phyloP scores from a whole-genome alignment of 2,113 vertebrate species.

The Naja naja region DNA sequence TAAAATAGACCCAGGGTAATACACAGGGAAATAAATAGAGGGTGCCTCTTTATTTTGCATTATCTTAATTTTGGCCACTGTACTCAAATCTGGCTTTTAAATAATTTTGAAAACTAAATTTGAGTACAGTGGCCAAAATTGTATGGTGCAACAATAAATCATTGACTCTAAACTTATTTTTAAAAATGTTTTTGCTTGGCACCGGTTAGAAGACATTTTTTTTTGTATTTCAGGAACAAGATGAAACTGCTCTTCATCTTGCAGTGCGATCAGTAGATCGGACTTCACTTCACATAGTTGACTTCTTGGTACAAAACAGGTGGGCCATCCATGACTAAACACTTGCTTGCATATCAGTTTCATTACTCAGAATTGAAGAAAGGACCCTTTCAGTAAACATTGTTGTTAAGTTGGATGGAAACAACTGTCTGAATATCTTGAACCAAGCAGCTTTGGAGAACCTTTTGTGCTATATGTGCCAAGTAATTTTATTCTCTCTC shows the following conservation, averaged over 20 bases:
- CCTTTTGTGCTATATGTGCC: neutral
- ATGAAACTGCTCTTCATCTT: constrained; percentile 91
- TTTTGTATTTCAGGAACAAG: constrained; percentile 79
- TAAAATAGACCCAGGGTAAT: neutral
- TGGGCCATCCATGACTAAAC: constrained; percentile 45
- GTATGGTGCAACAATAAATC: neutral
- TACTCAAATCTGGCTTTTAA: neutral
- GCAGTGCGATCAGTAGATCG: constrained; percentile 92
- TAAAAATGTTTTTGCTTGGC: neutral
- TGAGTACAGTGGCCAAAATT: neutral
- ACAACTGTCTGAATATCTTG: neutral
- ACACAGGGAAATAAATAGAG: neutral
- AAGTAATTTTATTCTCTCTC: constrained; percentile 15
- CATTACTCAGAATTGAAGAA: neutral
- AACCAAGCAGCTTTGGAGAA: neutral
- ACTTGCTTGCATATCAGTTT: neutral
- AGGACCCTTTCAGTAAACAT: neutral
- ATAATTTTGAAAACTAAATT: neutral
- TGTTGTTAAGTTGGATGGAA: neutral
- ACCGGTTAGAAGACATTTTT: neutral
- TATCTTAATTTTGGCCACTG: neutral
- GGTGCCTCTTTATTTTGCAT: neutral
- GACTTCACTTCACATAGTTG: constrained; percentile 94
- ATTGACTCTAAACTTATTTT: neutral
- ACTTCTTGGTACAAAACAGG: constrained; percentile 97